Conservation (phyloP, 1,140 invertebrate species). For the Ceratoteleas bidentatus region DNA sequence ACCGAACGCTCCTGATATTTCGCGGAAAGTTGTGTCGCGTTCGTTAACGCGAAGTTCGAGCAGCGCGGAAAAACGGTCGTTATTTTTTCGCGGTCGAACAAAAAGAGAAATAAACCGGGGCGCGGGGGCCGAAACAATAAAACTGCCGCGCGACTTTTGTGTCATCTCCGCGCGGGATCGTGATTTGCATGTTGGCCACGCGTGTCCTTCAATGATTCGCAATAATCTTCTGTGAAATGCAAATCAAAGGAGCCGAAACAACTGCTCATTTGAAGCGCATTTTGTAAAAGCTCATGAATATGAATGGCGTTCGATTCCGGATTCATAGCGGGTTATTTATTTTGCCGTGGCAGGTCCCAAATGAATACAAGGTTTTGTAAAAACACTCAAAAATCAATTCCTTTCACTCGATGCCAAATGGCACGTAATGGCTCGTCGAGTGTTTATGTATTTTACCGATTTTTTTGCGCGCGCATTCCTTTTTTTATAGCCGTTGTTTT, state of each 20-base stretch:
- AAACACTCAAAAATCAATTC: constrained; percentile 51
- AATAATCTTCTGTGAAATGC: constrained; percentile 31
- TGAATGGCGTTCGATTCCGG: constrained; percentile 32
- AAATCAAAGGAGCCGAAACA: constrained; percentile 42
- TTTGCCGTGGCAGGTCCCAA: constrained; percentile 32
- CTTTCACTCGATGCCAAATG: too few species aligned
- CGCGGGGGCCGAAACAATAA: constrained; percentile 3
- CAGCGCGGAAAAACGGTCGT: constrained; percentile 24
- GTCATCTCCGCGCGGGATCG: constrained; percentile 5
- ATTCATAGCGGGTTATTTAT: constrained; percentile 38
- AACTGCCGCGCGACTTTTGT: constrained; percentile 16
- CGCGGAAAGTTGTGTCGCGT: constrained; percentile 26
- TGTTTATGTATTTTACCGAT: too few species aligned
- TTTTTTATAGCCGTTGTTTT: too few species aligned
- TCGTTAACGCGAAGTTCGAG: constrained; percentile 34
- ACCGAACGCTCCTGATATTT: constrained; percentile 24
- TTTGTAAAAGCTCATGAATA: constrained; percentile 46
- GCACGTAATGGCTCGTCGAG: too few species aligned
- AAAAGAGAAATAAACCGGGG: constrained; percentile 15
- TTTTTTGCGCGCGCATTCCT: too few species aligned
- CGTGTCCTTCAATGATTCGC: constrained; percentile 24
- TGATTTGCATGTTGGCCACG: constrained; percentile 22
- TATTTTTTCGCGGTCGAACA: constrained; percentile 11
- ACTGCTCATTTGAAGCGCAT: constrained; percentile 32
- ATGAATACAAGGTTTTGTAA: constrained; percentile 45